Conservation (phyloP, 2,888 invertebrate genomes). For the Pristionchus exspectatus region DNA sequence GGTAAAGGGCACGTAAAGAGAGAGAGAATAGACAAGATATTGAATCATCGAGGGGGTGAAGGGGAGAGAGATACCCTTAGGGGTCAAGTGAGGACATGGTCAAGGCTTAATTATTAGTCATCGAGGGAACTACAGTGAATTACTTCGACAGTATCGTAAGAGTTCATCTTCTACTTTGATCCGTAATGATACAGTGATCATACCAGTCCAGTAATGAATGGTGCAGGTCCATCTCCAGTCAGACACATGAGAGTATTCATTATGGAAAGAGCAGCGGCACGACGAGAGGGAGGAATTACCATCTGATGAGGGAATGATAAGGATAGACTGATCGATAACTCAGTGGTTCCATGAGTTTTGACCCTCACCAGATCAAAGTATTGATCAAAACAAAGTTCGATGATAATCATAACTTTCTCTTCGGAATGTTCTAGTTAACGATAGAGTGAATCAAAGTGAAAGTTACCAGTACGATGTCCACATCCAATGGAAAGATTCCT, state of each 20-base stretch:
- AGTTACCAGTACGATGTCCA: constrained; percentile 48
- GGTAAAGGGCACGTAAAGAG: constrained; percentile 24
- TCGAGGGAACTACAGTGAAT: not conserved
- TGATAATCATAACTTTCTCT: not conserved
- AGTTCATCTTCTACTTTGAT: not conserved
- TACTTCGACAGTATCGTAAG: not conserved
- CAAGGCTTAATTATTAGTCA: not conserved
- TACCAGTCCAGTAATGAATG: constrained; percentile 24
- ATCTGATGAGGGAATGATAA: not conserved
- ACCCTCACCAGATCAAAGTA: not conserved
- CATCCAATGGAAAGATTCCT: constrained; percentile 33
- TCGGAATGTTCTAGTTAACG: constrained; percentile 29
- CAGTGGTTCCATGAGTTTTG: not conserved
- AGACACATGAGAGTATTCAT: constrained; percentile 28
- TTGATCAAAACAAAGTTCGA: not conserved
- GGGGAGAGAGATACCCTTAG: not conserved
- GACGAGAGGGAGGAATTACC: constrained; percentile 32
- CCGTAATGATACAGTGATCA: not conserved
- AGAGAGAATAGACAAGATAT: not conserved
- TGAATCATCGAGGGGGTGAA: not conserved
- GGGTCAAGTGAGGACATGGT: not conserved
- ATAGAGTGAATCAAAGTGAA: not conserved
- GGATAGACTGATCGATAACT: no score
- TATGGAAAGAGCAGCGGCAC: constrained; percentile 27
- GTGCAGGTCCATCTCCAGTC: constrained; percentile 41